A percentile compares a stretch with the other conserved stretches of the same genome.
These are phyloP conservation scores for Scartelaos histophorus DNA, from an alignment of 2,113 vertebrate genomes.

Conservation along the genomic window DNA sequence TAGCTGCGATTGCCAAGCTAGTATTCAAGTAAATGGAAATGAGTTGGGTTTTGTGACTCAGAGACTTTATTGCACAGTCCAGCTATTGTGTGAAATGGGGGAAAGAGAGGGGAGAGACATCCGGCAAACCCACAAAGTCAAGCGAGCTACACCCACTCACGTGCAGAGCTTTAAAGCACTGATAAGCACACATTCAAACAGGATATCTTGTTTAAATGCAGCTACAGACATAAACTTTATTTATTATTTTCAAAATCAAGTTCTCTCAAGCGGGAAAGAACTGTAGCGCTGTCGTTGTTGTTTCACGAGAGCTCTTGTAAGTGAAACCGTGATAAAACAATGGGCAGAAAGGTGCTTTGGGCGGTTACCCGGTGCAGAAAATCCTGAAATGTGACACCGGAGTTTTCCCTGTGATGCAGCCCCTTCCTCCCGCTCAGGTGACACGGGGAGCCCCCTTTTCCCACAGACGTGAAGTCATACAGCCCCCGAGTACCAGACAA, in stretches of 20 bases:
- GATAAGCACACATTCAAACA: too few relatives aligned
- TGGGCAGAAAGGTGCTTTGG: constrained; percentile 51
- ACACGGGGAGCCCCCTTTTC: constrained; percentile 52
- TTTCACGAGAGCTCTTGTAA: constrained; percentile 47
- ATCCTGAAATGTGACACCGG: constrained; percentile 51
- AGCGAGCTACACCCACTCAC: too few relatives aligned
- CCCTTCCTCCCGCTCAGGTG: constrained; percentile 41
- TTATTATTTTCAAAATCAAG: constrained; percentile 64
- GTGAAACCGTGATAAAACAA: constrained; percentile 56
- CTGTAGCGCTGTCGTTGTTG: constrained; percentile 25
- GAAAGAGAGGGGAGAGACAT: too few relatives aligned
- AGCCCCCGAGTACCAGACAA: not conserved
- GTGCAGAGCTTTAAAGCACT: too few relatives aligned
- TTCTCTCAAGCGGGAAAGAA: constrained; percentile 57
- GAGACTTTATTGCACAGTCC: too few relatives aligned
- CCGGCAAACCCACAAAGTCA: too few relatives aligned
- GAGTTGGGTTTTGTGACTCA: too few relatives aligned
- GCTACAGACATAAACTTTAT: constrained; percentile 11
- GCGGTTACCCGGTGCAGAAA: constrained; percentile 39
- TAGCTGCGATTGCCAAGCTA: too few relatives aligned
- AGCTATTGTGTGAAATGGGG: too few relatives aligned
- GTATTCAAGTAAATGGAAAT: too few relatives aligned
- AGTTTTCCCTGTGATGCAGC: constrained; percentile 38
- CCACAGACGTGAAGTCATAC: constrained; percentile 13
- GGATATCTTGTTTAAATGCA: too few relatives aligned